phyloP scores from a whole-genome alignment of 30 jellyfish, hydroid and myxozoan genomes.

The Aurelia sp. region DNA sequence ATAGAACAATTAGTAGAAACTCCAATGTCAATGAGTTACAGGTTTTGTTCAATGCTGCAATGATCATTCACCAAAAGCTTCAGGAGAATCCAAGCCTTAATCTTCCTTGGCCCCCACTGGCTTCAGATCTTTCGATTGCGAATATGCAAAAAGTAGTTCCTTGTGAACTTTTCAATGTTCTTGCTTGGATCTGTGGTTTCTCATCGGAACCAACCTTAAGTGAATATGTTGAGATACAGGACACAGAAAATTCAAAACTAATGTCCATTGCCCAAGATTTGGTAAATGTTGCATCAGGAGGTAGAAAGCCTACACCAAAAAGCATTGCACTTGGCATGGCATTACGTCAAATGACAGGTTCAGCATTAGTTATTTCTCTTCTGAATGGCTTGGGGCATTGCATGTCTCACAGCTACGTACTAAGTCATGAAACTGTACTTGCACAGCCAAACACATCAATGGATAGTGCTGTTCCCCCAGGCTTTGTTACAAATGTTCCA shows the following conservation, averaged over 20 bases:
- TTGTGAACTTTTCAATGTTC: constrained; percentile 36
- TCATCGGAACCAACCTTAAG: constrained; percentile 45
- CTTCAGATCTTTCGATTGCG: constrained; percentile 26
- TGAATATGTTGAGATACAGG: constrained; percentile 30
- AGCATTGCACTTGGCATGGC: constrained; percentile 47
- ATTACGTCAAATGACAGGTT: constrained; percentile 51
- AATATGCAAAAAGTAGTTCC: constrained; percentile 53
- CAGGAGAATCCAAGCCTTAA: no score
- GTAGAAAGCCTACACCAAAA: no score
- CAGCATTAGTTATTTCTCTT: constrained; percentile 19
- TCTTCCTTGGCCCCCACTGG: background rate
- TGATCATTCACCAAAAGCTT: no score
- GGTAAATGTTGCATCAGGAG: constrained; percentile 17
- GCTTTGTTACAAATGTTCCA: no score
- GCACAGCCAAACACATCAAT: no score
- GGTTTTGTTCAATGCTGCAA: no score
- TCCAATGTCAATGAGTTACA: no score
- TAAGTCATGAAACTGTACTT: background rate
- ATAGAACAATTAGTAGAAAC: no score
- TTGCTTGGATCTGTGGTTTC: constrained; percentile 71
- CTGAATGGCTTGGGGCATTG: constrained; percentile 62
- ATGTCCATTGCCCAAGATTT: constrained; percentile 53
- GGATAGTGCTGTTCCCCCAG: no score
- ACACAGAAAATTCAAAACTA: background rate
- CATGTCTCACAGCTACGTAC: constrained; percentile 5